These are phyloP conservation scores for Popillia japonica DNA, from an alignment of 1,140 invertebrate species.

Conservation along the genomic window DNA sequence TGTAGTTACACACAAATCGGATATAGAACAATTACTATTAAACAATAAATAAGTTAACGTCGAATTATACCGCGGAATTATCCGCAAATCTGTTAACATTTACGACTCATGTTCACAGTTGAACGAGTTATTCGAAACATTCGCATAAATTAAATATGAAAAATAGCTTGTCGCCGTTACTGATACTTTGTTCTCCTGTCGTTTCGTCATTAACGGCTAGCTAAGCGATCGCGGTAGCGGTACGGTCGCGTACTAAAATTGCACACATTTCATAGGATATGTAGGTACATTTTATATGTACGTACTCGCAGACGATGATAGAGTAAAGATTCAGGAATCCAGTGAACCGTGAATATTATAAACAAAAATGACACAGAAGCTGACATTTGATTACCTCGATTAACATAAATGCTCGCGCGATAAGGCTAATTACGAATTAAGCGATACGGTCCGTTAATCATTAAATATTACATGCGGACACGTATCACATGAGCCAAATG, in stretches of 20 bases:
- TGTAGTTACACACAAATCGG: too few species aligned
- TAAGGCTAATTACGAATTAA: conserved; percentile 29
- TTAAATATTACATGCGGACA: conserved; percentile 28
- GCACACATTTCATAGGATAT: background rate
- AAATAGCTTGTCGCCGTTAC: conserved; percentile 23
- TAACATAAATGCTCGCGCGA: conserved; percentile 15
- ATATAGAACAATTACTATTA: background rate
- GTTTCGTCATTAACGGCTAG: background rate
- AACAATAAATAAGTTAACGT: conserved; percentile 7
- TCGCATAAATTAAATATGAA: conserved; percentile 21
- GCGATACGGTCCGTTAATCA: conserved; percentile 29
- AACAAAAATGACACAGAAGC: conserved; percentile 17
- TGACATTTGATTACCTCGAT: conserved; percentile 27
- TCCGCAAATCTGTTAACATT: conserved; percentile 16
- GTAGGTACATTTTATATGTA: too few species aligned
- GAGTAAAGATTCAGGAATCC: conserved; percentile 16
- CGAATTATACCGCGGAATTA: background rate
- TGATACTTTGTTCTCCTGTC: background rate
- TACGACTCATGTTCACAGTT: background rate
- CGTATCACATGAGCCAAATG: background rate
- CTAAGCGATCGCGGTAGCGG: background rate
- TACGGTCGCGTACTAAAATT: background rate
- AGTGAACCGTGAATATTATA: conserved; percentile 27
- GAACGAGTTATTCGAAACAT: conserved; percentile 6
- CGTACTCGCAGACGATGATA: background rate